Evolutionary conservation across 2,888 invertebrate species (phyloP).

Genomic region (Chloromyia formosa): DNA sequence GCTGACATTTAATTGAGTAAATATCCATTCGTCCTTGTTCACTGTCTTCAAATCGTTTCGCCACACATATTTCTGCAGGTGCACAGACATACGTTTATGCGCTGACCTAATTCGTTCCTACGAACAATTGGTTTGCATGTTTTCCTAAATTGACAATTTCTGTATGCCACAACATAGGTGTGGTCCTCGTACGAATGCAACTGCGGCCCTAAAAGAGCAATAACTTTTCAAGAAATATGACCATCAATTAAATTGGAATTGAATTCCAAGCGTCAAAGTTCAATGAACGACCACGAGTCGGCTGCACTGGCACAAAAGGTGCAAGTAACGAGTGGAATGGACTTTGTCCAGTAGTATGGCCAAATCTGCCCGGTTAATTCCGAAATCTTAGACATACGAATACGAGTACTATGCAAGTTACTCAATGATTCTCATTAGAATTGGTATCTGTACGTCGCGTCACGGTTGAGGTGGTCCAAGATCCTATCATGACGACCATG

Average conservation of each 20-base stretch:
- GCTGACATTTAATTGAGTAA: too few species aligned
- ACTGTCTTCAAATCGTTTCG: too few species aligned
- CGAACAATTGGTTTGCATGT: too few species aligned
- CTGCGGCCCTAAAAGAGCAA: conserved; percentile 32
- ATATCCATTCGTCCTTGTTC: too few species aligned
- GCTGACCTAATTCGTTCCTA: too few species aligned
- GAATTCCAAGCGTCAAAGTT: conserved; percentile 38
- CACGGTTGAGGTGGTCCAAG: conserved; percentile 28
- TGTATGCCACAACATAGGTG: neutral
- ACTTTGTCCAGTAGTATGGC: neutral
- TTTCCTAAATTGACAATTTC: too few species aligned
- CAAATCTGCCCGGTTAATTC: conserved; percentile 13
- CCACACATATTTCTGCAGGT: too few species aligned
- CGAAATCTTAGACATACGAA: neutral
- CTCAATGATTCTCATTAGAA: conserved; percentile 40
- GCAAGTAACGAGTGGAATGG: too few species aligned
- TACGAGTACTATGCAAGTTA: conserved; percentile 2
- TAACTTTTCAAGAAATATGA: conserved; percentile 40
- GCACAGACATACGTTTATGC: too few species aligned
- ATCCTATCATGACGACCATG: conserved; percentile 25
- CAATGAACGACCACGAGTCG: conserved; percentile 13
- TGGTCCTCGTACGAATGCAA: neutral
- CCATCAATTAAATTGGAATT: conserved; percentile 25
- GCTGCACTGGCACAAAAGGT: too few species aligned
- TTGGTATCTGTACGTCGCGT: conserved; percentile 17